Conservation (phyloP, 2,113 vertebrate genomes). For the Hyperoodon ampullatus region DNA sequence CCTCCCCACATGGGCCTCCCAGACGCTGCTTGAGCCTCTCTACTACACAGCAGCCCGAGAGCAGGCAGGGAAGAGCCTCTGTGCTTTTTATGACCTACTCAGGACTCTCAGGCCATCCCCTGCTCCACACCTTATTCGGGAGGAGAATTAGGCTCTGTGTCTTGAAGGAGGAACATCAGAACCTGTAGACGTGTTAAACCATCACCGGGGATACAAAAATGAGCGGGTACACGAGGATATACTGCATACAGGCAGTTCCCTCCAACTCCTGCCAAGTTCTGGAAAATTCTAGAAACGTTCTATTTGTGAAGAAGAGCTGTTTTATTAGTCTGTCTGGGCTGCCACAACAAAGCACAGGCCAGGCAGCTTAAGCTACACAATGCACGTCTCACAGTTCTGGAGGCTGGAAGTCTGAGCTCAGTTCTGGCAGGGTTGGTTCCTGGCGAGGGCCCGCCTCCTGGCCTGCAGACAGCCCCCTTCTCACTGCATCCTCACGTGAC, state of each 20-base stretch:
- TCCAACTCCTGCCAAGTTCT: not conserved
- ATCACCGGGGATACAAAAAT: not conserved
- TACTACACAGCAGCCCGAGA: not conserved
- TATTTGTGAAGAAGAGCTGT: not conserved
- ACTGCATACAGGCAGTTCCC: not conserved
- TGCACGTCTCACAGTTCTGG: not conserved
- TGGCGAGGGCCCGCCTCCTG: not conserved
- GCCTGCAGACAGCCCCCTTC: not conserved
- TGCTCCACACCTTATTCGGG: not conserved
- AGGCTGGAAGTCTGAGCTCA: not conserved
- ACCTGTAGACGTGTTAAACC: not conserved
- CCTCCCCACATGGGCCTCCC: accelerated
- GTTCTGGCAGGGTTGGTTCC: too few relatives aligned
- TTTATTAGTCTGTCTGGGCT: not conserved
- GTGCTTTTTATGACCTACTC: not conserved
- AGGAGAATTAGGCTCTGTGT: not conserved
- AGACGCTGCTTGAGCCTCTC: not conserved
- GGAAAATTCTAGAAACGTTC: not conserved
- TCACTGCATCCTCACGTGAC: not conserved
- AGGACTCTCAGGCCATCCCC: too few relatives aligned
- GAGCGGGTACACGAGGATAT: not conserved
- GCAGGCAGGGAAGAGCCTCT: not conserved
- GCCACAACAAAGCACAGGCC: not conserved
- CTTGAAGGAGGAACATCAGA: not conserved
- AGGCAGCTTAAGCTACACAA: too few relatives aligned